A percentile compares a stretch with the other conserved stretches of the same genome.
phyloP scores from a whole-genome alignment of 2,113 vertebrate species.

The Pygoscelis adeliae region DNA sequence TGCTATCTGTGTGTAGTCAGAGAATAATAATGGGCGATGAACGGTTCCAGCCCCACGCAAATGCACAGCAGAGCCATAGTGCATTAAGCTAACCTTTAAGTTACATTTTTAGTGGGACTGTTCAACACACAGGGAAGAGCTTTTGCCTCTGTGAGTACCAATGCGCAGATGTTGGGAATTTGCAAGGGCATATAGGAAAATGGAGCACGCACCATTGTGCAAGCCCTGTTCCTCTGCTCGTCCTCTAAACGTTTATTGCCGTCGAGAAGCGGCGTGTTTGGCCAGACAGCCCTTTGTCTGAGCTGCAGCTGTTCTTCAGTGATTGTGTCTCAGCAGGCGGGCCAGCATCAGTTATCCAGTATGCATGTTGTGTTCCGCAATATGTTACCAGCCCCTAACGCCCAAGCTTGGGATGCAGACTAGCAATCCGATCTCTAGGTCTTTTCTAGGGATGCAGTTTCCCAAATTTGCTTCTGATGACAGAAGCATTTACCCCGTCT shows the following conservation, averaged over 20 bases:
- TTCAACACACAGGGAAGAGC: not conserved
- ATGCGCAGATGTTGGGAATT: not conserved
- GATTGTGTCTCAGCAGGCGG: not conserved
- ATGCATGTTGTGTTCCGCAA: accelerated
- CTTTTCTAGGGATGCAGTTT: not conserved
- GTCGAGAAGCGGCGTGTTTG: not conserved
- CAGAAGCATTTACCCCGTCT: not conserved
- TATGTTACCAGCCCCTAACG: not conserved
- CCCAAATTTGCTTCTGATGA: not conserved
- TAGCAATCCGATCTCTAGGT: not conserved
- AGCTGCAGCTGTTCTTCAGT: conserved; percentile 5
- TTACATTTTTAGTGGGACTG: not conserved
- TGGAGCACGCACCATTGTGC: accelerated
- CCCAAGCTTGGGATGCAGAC: not conserved
- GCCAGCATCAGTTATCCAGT: not conserved
- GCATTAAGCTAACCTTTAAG: not conserved
- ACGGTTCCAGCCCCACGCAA: not conserved
- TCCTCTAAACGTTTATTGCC: not conserved
- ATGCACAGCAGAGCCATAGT: not conserved
- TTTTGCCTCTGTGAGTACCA: not conserved
- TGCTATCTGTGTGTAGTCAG: not conserved
- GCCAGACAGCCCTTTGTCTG: not conserved
- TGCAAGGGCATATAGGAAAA: not conserved
- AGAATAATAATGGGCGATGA: not conserved
- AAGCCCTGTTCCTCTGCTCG: not conserved